phyloP scores from a whole-genome alignment of 2,888 invertebrate genomes.

The Coleophora flavipennella region DNA sequence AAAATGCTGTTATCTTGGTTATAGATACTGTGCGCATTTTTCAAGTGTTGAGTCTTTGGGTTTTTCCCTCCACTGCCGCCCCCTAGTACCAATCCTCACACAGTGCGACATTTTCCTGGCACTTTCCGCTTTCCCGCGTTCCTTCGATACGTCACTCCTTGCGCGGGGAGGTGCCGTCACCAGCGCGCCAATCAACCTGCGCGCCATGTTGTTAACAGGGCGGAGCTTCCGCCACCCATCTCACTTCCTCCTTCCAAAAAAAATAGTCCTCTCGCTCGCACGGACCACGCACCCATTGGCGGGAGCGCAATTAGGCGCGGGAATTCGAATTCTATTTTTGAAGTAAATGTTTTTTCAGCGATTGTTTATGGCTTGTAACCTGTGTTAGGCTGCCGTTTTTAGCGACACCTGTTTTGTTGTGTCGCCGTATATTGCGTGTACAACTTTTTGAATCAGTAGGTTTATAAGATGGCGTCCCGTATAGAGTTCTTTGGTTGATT shows the following conservation, averaged over 20 bases:
- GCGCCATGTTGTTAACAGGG: slow-evolving; percentile 79
- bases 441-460: slow-evolving; percentile 34
- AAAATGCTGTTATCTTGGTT: no score
- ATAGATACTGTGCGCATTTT: neutral
- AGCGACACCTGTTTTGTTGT: slow-evolving; percentile 44
- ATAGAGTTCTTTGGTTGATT: slow-evolving; percentile 40
- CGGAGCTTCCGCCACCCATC: slow-evolving; percentile 51
- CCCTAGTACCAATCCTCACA: slow-evolving; percentile 22
- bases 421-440: slow-evolving; percentile 12
- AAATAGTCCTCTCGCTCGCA: slow-evolving; percentile 41
- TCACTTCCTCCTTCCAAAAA: slow-evolving; percentile 37
- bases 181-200: slow-evolving; percentile 72
- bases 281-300: slow-evolving; percentile 57
- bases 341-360: slow-evolving; percentile 68
- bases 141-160: slow-evolving; percentile 33
- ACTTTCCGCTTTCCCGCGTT: slow-evolving; percentile 50
- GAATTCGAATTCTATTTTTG: slow-evolving; percentile 70
- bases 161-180: slow-evolving; percentile 41
- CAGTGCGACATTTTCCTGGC: slow-evolving; percentile 39
- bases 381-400: slow-evolving; percentile 32
- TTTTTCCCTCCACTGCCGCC: slow-evolving; percentile 26
- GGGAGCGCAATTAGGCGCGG: slow-evolving; percentile 66
- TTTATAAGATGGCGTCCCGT: slow-evolving; percentile 37
- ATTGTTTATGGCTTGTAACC: slow-evolving; percentile 42
- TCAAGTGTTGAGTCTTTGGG: neutral